Evolutionary conservation across 2,797 vertebrate species (phyloP), one percentile per base, ranked within the genome.

Genomic region (Anableps anableps): DNA sequence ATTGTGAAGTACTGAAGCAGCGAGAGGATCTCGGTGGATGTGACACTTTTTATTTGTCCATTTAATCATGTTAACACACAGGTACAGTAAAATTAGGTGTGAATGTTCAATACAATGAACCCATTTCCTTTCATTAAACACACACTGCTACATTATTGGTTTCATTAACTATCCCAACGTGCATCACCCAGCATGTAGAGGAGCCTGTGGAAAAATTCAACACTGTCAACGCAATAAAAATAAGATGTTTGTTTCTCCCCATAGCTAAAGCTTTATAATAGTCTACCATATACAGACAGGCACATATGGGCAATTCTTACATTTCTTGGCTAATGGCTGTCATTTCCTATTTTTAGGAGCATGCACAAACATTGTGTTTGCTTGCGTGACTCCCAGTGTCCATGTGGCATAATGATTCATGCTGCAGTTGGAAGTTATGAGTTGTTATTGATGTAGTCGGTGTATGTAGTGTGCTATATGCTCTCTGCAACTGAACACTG

Each of bases 61-160:
- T 80, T 29, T 76, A 78, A 86, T 74, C 48, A 70, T 70, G 72
- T 86, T 84, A 76, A 68, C 53, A 71, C 48, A 45, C 55, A 81
- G 75, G 79, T 38, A 82, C 60, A 34, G 72, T 82, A 74, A 82
- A 87, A 86, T 85, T 55, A 81, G 72, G 80, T 83, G 80, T 76
- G 75, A 89, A 83, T 47, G 23, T 73, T 71, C 29, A 53, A 4
- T 80, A 80, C 82, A 76, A n/a, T 64, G 83, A 85, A 80, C 93
- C 91, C 85, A 88, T 91, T 78, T 76, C 83, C 89, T 92, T 85
- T 92, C 88, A 92, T 91, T 90, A 93, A 89, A 88, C 90, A 85
- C 89, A 91, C 81, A 87, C 88, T 82, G 86, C 87, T 87, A 85
- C 86, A 89, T 93, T 90, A 94, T 91, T 90, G 84, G 94, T 85